phyloP scores from a whole-genome alignment of 2,888 invertebrate genomes.

The Idaea biselata region DNA sequence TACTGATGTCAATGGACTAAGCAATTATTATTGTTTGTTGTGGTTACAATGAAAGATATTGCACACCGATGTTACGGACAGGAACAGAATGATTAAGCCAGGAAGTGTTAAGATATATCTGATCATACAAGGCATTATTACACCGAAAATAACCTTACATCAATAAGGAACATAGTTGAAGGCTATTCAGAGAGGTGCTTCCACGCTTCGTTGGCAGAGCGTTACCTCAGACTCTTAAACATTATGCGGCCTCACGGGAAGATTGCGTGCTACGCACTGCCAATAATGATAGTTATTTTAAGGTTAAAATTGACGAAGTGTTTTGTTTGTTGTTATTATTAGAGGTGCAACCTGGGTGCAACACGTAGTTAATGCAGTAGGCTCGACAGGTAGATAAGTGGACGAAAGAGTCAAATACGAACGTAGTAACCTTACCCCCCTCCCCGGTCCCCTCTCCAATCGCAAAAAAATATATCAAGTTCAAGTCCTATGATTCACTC shows the following conservation, averaged over 20 bases:
- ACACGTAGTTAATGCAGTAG: no score
- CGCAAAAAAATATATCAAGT: no score
- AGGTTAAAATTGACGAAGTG: not conserved
- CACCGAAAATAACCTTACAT: conserved; percentile 14
- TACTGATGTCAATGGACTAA: not conserved
- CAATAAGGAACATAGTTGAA: conserved; percentile 33
- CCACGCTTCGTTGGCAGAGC: conserved; percentile 62
- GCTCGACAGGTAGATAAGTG: no score
- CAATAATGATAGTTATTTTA: conserved; percentile 10
- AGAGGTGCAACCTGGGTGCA: not conserved
- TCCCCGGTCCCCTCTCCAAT: no score
- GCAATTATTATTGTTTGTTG: not conserved
- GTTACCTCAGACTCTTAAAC: conserved; percentile 61
- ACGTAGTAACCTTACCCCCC: no score
- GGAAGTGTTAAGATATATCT: not conserved
- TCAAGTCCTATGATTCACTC: no score
- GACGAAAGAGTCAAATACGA: no score
- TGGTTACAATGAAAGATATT: not conserved
- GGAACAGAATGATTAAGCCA: not conserved
- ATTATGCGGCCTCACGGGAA: conserved; percentile 35
- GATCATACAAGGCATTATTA: not conserved
- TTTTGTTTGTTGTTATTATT: not conserved
- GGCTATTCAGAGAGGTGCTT: conserved; percentile 49
- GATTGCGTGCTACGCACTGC: conserved; percentile 15
- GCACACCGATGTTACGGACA: not conserved